Conservation (phyloP, 2,113 vertebrate genomes). For the Pipa parva region DNA sequence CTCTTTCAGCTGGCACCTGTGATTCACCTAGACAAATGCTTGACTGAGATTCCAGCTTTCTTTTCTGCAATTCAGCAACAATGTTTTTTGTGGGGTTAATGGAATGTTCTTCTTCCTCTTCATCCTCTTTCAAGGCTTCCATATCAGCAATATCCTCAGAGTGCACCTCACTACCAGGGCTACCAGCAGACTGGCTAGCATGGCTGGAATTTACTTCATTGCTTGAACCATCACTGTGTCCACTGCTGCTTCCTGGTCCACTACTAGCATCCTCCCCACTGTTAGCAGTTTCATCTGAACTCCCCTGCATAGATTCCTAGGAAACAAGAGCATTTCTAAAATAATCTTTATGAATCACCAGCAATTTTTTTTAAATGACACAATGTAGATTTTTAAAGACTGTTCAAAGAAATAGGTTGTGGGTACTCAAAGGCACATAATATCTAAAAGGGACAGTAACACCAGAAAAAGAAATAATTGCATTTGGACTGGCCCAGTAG, state of each 20-base stretch:
- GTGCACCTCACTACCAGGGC: constrained; percentile 91
- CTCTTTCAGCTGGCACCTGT: constrained; percentile 61
- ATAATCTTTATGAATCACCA: neutral
- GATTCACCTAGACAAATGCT: constrained; percentile 76
- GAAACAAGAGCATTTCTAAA: constrained; percentile 8
- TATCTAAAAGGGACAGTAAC: no score
- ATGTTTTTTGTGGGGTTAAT: constrained; percentile 70
- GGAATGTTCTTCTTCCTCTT: constrained; percentile 80
- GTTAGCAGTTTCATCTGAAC: constrained; percentile 97
- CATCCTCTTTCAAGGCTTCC: constrained; percentile 92
- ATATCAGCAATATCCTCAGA: constrained; percentile 96
- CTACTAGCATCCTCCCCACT: constrained; percentile 97
- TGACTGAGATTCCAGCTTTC: constrained; percentile 77
- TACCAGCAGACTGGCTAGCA: constrained; percentile 92
- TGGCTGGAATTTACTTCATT: constrained; percentile 92
- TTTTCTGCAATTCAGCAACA: constrained; percentile 75
- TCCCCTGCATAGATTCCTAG: constrained; percentile 97
- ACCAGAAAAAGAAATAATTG: no score
- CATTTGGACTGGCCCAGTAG: no score
- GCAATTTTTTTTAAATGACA: neutral
- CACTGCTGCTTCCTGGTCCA: constrained; percentile 92
- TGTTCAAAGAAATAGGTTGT: no score
- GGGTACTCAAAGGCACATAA: no score
- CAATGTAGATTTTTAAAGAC: neutral
- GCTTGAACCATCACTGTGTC: constrained; percentile 90